These are phyloP conservation scores for Leptoclinus maculatus DNA, from an alignment of 2,797 vertebrate genomes.

Conservation along the genomic window DNA sequence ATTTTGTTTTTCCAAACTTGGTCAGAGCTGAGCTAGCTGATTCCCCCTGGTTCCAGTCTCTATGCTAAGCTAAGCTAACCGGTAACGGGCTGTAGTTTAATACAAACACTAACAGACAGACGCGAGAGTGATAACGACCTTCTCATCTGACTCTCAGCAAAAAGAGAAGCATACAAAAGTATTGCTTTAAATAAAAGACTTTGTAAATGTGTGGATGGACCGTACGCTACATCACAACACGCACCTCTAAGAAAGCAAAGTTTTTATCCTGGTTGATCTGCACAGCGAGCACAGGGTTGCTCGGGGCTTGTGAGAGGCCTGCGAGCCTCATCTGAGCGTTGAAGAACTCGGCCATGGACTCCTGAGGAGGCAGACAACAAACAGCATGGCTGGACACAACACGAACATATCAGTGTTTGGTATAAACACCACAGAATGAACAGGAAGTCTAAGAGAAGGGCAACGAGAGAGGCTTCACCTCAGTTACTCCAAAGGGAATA, in stretches of 20 bases:
- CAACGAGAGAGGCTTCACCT: slow-evolving; percentile 63
- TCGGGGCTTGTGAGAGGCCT: slow-evolving; percentile 82
- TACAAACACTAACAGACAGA: no score
- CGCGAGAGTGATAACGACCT: not conserved
- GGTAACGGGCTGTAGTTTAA: not conserved
- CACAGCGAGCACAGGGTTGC: slow-evolving; percentile 84
- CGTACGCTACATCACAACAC: not conserved
- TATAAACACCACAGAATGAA: not conserved
- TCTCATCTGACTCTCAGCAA: not conserved
- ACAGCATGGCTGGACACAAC: not conserved
- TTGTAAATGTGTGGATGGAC: no score
- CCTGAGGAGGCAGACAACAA: slow-evolving; percentile 57
- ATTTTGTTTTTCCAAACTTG: no score
- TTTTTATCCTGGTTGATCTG: slow-evolving; percentile 88
- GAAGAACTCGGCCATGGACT: slow-evolving; percentile 86
- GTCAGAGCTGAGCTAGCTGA: no score
- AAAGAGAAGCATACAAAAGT: not conserved
- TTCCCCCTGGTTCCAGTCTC: no score
- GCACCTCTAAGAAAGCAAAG: slow-evolving; percentile 84
- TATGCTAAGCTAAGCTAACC: no score
- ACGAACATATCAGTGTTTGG: not conserved
- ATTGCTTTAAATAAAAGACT: not conserved
- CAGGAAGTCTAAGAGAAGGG: not conserved
- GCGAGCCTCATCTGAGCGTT: slow-evolving; percentile 87
- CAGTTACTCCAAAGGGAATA: slow-evolving; percentile 85